Conservation (phyloP, 2,113 vertebrate genomes). For the Python bivittatus region DNA sequence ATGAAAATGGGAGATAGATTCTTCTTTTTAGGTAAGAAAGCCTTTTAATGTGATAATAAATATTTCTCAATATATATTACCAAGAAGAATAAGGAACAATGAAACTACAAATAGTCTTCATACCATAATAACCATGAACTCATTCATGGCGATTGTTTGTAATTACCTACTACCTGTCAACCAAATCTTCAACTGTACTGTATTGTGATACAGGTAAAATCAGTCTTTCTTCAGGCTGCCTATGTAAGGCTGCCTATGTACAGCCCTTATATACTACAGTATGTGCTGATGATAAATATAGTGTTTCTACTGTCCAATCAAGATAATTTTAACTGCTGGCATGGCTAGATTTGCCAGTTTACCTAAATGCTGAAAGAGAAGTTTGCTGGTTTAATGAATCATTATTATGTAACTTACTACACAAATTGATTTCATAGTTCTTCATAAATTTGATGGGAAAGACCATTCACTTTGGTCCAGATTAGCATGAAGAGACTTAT, state of each 20-base stretch:
- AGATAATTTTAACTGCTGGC: not conserved
- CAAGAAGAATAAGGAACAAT: not conserved
- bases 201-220: not conserved
- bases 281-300: not conserved
- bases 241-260: not conserved
- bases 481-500: not conserved
- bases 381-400: not conserved
- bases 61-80: not conserved
- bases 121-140: not conserved
- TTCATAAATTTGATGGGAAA: not conserved
- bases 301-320: not conserved
- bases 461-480: not conserved
- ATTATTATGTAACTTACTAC: not conserved
- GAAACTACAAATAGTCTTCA: not conserved
- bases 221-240: not conserved
- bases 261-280: not conserved
- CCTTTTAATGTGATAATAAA: not conserved
- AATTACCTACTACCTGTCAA: not conserved
- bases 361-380: not conserved
- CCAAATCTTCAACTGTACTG: not conserved
- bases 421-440: not conserved
- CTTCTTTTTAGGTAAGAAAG: not conserved
- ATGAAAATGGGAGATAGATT: not conserved
- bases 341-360: not conserved
- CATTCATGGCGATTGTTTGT: not conserved